Conservation (phyloP, 2,797 vertebrate genomes). For the Chiloscyllium punctatum region DNA sequence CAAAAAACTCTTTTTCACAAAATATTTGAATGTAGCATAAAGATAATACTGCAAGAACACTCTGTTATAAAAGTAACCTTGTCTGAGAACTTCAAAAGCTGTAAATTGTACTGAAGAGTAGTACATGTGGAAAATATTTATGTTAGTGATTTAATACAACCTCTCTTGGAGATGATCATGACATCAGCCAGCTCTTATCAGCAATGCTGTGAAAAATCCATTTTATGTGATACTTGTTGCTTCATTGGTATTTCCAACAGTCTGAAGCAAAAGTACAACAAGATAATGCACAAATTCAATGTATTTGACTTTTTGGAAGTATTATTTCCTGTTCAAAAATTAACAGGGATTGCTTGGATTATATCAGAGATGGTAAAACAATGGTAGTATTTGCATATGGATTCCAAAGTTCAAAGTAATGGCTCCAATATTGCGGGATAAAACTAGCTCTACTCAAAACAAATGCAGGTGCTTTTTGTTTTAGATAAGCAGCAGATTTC, state of each 20-base stretch:
- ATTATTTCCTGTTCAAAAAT: background rate
- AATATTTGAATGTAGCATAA: background rate
- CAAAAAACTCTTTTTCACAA: background rate
- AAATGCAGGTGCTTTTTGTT: background rate
- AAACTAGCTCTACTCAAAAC: background rate
- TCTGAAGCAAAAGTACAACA: background rate
- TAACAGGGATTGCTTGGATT: no score
- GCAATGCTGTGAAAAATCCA: background rate
- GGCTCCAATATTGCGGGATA: background rate
- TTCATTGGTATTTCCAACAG: background rate
- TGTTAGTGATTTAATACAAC: background rate
- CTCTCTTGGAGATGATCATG: background rate
- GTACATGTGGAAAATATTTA: slow-evolving; percentile 4
- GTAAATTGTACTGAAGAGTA: slow-evolving; percentile 7
- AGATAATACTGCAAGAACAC: slow-evolving; percentile 8
- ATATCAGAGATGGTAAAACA: background rate
- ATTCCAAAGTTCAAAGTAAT: background rate
- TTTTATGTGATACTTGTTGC: background rate
- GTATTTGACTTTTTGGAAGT: background rate
- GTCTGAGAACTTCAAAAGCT: slow-evolving; percentile 9
- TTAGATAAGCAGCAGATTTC: background rate
- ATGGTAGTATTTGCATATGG: background rate
- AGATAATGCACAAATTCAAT: background rate
- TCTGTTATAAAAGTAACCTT: slow-evolving; percentile 21
- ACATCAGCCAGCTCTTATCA: slow-evolving; percentile 3